A percentile compares a stretch with the other conserved stretches of the same genome.
Conservation (phyloP, 2,888 invertebrate genomes). For the Onthophagus sagittarius region DNA sequence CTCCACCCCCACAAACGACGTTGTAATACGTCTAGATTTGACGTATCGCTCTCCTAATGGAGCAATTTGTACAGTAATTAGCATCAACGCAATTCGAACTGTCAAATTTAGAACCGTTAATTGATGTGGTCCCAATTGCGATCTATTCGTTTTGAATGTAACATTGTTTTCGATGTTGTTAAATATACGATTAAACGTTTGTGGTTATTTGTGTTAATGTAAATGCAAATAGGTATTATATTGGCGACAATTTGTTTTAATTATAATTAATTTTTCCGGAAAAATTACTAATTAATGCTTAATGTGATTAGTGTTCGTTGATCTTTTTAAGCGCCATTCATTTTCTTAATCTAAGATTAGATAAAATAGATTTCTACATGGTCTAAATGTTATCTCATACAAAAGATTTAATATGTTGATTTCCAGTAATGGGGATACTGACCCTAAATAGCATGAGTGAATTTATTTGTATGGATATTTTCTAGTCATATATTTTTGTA, state of each 20-base stretch:
- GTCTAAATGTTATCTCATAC: too few species aligned
- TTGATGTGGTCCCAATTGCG: neutral
- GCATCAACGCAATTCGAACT: neutral
- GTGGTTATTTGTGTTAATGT: neutral
- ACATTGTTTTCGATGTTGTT: neutral
- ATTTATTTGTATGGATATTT: too few species aligned
- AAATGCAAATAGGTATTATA: neutral
- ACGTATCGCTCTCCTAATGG: slow-evolving; percentile 4
- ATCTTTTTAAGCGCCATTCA: too few species aligned
- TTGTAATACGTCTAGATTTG: neutral
- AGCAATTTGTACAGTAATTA: slow-evolving; percentile 7
- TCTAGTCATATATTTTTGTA: too few species aligned
- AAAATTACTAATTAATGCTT: too few species aligned
- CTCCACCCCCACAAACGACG: neutral
- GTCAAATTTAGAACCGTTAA: neutral
- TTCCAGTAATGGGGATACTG: too few species aligned
- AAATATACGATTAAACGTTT: neutral
- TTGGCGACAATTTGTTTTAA: neutral
- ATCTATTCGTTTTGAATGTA: neutral
- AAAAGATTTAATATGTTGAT: too few species aligned
- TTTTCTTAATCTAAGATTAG: too few species aligned
- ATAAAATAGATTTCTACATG: too few species aligned
- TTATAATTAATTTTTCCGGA: neutral
- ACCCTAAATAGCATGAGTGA: too few species aligned
- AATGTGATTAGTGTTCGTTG: too few species aligned